Conservation (phyloP, 1,140 invertebrate genomes). For the Polypedilum vanderplanki region DNA sequence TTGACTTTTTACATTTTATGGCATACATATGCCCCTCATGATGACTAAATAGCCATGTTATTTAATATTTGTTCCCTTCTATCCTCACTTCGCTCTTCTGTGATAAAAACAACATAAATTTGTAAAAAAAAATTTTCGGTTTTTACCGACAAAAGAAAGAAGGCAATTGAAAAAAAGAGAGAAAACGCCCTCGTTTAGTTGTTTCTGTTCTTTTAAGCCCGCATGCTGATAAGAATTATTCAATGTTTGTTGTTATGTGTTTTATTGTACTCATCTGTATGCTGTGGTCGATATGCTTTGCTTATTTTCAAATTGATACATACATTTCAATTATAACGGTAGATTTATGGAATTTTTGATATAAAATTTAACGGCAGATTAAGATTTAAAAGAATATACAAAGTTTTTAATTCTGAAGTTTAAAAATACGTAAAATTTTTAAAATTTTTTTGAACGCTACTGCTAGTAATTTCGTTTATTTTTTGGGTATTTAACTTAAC, state of each 20-base stretch:
- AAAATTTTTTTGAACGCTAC: too few relatives aligned
- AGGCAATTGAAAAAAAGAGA: neutral
- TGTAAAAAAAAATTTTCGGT: neutral
- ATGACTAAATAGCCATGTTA: neutral
- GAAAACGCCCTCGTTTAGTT: neutral
- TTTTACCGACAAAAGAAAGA: neutral
- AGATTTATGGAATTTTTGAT: too few relatives aligned
- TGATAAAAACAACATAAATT: neutral
- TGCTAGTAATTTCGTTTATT: too few relatives aligned
- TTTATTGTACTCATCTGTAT: too few relatives aligned
- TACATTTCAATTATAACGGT: too few relatives aligned
- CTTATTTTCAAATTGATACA: too few relatives aligned
- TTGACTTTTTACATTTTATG: neutral
- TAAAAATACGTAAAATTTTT: too few relatives aligned
- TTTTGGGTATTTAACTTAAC: too few relatives aligned
- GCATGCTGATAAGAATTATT: slow-evolving; percentile 1
- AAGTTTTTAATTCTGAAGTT: too few relatives aligned
- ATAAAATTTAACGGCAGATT: too few relatives aligned
- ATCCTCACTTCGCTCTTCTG: neutral
- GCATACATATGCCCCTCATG: neutral
- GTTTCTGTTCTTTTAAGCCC: neutral
- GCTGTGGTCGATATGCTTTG: too few relatives aligned
- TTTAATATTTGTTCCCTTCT: neutral
- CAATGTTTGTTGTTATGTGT: neutral
- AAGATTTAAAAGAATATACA: too few relatives aligned